These are phyloP conservation scores for Spisula subtruncata DNA, from an alignment of 2,888 invertebrate species.

Conservation along the genomic window DNA sequence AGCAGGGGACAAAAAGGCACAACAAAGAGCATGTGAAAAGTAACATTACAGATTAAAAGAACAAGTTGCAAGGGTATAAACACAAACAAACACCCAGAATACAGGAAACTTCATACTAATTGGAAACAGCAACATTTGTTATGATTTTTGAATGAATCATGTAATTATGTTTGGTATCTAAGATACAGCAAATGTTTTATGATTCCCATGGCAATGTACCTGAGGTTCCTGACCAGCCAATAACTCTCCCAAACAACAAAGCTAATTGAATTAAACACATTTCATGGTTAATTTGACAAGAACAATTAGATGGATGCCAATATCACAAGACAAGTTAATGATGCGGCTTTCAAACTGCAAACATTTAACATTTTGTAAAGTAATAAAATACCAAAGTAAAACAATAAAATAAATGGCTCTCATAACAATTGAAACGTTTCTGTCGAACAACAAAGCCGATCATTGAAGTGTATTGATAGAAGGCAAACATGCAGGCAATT, in stretches of 20 bases:
- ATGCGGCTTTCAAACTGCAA: not conserved
- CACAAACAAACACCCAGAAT: too few species aligned
- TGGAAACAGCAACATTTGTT: too few species aligned
- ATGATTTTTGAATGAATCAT: too few species aligned
- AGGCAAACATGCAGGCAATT: constrained; percentile 13
- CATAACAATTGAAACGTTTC: not conserved
- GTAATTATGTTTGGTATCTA: too few species aligned
- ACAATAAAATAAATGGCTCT: constrained; percentile 10
- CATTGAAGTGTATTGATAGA: not conserved
- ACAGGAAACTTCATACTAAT: too few species aligned
- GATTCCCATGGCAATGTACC: not conserved
- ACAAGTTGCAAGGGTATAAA: too few species aligned
- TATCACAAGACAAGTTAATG: not conserved
- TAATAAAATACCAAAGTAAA: not conserved
- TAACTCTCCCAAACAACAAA: not conserved
- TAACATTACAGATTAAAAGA: too few species aligned
- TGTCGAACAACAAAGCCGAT: not conserved
- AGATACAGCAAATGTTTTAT: not conserved
- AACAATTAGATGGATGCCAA: constrained; percentile 21
- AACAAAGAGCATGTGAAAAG: too few species aligned
- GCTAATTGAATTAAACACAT: constrained; percentile 6
- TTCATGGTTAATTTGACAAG: constrained; percentile 4
- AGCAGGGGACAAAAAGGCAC: too few species aligned
- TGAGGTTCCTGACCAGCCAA: not conserved
- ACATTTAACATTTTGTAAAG: constrained; percentile 6